Evolutionary conservation across 2,113 vertebrate genomes (phyloP), one percentile per base, ranked within the genome.

Genomic region (Phoenicopterus ruber): DNA sequence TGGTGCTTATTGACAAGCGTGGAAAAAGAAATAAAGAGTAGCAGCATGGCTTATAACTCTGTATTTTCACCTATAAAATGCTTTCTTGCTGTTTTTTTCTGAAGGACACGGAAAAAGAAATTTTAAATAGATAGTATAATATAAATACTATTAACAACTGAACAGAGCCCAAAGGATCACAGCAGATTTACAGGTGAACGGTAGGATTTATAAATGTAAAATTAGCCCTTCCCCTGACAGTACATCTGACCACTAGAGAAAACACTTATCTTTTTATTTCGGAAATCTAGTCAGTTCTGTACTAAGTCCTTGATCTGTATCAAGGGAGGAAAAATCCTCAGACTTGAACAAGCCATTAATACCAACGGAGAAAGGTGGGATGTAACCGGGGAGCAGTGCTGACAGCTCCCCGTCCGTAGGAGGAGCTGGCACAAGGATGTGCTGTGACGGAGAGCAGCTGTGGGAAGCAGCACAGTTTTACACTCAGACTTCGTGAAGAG

Each of bases 1-100:
- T 0, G 0, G 1, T 40, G 13, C 7, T 78, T 57, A 74, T 21
- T 36, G 34, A 63, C 42, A 74, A 62, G 14, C 1, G 5, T 3
- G 5, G 36, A 50, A 15, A 92, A 79, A 74, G 17, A 34, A 59
- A 74, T 47, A 25, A 69, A 54, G 50, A 82, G 52, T 9, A 90
- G 19, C 36, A 93, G 29, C 13, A 54, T 9, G 15, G 17, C 36
- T 86, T 87, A 28, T 17, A 70, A 42, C 7, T 67, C n/a, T 10
- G 1, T 9, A 8, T 47, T 78, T 88, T 90, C 29, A 34, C 2
- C 13, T 31, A 38, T 9, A 42, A 71, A 94, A 58, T 24, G 19
- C 36, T 55, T 84, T 59, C 18, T 47, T 36, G 29, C 18, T 57
- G 8, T 3, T 42, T 38, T 42, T 73, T 57, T 10, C 18, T 73